These are phyloP conservation scores for Tenrec ecaudatus DNA, from an alignment of 2,113 vertebrate genomes.

Conservation along the genomic window DNA sequence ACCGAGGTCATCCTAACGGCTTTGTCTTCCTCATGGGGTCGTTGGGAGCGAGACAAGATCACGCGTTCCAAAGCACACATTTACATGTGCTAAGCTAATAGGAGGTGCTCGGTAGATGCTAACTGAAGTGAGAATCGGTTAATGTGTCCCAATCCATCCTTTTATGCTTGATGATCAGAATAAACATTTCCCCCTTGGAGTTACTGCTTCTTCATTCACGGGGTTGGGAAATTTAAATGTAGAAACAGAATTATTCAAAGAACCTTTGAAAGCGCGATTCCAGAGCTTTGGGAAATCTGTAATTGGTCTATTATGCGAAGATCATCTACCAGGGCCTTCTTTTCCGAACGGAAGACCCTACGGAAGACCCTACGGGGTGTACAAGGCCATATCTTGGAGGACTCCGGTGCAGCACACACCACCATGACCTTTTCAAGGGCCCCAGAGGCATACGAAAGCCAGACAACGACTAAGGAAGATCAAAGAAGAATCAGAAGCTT, in stretches of 20 bases:
- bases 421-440: not conserved
- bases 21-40: not conserved
- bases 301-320: conserved; percentile 64
- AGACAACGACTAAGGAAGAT: not conserved
- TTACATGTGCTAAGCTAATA: not conserved
- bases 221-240: conserved; percentile 70
- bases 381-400: not conserved
- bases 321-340: conserved; percentile 17
- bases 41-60: not conserved
- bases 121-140: not conserved
- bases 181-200: conserved; percentile 59
- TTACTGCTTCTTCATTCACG: conserved; percentile 64
- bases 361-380: not conserved
- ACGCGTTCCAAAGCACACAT: not conserved
- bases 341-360: not conserved
- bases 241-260: conserved; percentile 70
- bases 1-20: no score
- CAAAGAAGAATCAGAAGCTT: not conserved
- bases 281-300: conserved; percentile 72
- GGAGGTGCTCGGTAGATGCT: not conserved
- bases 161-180: not conserved
- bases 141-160: not conserved
- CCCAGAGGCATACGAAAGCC: not conserved
- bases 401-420: not conserved
- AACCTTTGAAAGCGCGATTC: conserved; percentile 64